These are phyloP conservation scores for Pipa parva DNA, from an alignment of 2,113 vertebrate genomes.

Conservation along the genomic window DNA sequence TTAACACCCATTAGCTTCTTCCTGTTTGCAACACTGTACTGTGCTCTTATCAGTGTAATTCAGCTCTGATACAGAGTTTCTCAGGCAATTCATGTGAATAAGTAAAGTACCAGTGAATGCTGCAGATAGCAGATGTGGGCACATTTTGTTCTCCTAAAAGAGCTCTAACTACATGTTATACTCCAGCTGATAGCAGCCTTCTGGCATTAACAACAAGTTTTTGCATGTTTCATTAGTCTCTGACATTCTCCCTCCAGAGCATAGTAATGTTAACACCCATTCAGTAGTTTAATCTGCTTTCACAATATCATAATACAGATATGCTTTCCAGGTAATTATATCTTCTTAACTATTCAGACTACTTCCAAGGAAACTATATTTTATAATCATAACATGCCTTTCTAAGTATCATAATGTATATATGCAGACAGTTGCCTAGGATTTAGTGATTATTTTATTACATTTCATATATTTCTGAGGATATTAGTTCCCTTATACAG, in stretches of 20 bases:
- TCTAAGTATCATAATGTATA: no score
- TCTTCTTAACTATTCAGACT: no score
- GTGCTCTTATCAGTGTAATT: not conserved
- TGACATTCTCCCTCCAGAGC: constrained; percentile 39
- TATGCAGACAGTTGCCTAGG: no score
- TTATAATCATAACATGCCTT: no score
- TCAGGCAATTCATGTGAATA: no score
- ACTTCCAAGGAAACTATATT: no score
- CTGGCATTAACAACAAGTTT: constrained; percentile 34
- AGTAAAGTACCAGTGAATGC: not conserved
- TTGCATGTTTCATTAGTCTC: constrained; percentile 49
- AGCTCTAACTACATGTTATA: not conserved
- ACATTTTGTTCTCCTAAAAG: not conserved
- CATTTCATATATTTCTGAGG: no score
- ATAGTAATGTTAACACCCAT: constrained; percentile 13
- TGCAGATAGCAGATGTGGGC: not conserved
- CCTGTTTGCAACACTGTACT: not conserved
- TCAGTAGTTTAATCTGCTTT: not conserved
- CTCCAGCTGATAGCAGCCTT: not conserved
- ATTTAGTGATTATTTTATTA: no score
- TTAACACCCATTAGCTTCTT: not conserved
- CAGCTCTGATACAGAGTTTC: no score
- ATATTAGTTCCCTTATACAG: no score
- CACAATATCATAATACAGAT: no score
- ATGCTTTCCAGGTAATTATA: no score